These are phyloP conservation scores for Spilarctia lutea DNA, from an alignment of 2,888 invertebrate species.

Conservation along the genomic window DNA sequence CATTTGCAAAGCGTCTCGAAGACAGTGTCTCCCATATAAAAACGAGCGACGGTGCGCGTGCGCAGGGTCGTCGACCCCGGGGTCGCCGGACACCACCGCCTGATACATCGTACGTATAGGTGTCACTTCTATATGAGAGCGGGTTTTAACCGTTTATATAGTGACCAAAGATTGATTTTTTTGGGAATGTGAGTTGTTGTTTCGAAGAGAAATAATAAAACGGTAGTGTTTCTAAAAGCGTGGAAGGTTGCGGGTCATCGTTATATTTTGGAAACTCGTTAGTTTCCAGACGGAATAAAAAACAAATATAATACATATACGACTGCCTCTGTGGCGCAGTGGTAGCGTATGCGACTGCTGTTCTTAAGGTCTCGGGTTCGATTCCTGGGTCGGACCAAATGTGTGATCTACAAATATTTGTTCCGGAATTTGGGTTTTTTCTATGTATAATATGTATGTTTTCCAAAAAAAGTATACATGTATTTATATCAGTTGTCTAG, in stretches of 20 bases:
- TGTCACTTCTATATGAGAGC: conserved; percentile 19
- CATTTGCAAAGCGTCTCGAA: conserved; percentile 18
- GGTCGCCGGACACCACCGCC: conserved; percentile 42
- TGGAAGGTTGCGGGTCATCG: neutral
- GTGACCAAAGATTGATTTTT: neutral
- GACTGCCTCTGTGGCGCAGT: too few species aligned
- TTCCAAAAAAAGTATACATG: too few species aligned
- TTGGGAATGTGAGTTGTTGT: neutral
- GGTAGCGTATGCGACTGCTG: too few species aligned
- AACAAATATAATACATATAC: neutral
- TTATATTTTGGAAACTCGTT: neutral
- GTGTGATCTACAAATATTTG: too few species aligned
- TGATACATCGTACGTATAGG: conserved; percentile 19
- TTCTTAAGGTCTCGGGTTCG: too few species aligned
- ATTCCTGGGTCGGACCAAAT: too few species aligned
- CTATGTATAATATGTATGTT: too few species aligned
- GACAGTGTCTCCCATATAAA: conserved; percentile 40
- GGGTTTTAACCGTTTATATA: conserved; percentile 4
- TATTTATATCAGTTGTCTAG: too few species aligned
- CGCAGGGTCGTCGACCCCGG: conserved; percentile 49
- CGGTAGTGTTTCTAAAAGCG: neutral
- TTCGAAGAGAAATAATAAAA: neutral
- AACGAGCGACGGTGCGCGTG: conserved; percentile 38
- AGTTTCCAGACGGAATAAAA: neutral
- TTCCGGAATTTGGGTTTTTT: too few species aligned